Base-by-base conservation (phyloP, 2,888 invertebrate genomes). In the Xestia sexstrigata region DNA sequence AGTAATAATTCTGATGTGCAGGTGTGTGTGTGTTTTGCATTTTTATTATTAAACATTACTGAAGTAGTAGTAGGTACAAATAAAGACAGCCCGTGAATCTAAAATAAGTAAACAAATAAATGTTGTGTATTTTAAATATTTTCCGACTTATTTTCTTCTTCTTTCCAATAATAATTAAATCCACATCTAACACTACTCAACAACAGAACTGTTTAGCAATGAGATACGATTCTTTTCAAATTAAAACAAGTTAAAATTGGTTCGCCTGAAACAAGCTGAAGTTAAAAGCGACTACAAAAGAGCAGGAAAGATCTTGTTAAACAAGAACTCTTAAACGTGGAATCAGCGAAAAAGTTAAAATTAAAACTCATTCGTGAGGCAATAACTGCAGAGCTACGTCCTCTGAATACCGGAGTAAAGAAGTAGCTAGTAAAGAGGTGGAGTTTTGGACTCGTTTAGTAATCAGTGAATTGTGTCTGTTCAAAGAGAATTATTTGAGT, bases 281-380 rank as follows among this genome's bases (percentile, higher is more conserved):
- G 88, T 91, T 93, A 83, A 83, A 89, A 89, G 86, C 85, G 91
- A 91, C 88, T 92, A 93, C 93, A 93, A 94, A 93, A 93, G 94
- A 93, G 90, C 92, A 91, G 83, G 90, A 90, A 87, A 83, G 89
- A 93, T 94, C 93, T 94, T 93, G 93, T 95, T 93, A 91, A 93
- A 93, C 93, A 93, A 93, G 92, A 92, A 92, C 92, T 94, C 91
- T 92, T 93, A 90, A 92, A 81, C 90, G 88, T 90, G 87, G 90
- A 92, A 92, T 93, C 91, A 90, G 91, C 87, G 91, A 92, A 93
- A 93, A 94, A 94, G 93, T 95, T 94, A 90, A 93, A 93, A 94
- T 95, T 94, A 94, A 94, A 94, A 93, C 92, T 92, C 92, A 91
- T 93, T 93, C 91, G 91, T 90, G 85, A 79, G 89, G 79, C 73